A percentile compares a stretch with the other conserved stretches of the same genome.
Evolutionary conservation across 2,888 invertebrate genomes (phyloP).

Genomic region (Andrena minutula): DNA sequence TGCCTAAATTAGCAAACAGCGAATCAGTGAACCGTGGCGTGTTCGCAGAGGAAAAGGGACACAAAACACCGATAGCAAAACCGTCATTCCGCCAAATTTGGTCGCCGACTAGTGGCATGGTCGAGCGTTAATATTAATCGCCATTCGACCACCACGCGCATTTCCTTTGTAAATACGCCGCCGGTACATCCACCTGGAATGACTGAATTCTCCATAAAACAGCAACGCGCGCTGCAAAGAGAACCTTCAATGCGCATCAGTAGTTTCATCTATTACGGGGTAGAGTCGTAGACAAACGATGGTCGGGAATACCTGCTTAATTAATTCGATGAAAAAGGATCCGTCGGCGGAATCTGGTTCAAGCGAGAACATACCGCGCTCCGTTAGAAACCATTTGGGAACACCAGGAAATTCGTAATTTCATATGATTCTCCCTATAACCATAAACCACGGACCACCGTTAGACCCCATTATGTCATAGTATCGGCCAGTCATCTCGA

Average conservation of each 20-base stretch:
- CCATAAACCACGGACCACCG: constrained; percentile 37
- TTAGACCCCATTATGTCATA: constrained; percentile 9
- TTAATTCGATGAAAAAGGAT: constrained; percentile 19
- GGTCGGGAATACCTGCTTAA: constrained; percentile 12
- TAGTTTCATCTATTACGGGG: constrained; percentile 50
- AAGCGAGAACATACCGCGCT: constrained; percentile 10
- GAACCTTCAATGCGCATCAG: constrained; percentile 39
- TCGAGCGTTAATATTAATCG: constrained; percentile 75
- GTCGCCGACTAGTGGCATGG: constrained; percentile 55
- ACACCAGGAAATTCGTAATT: not conserved
- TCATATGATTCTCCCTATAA: not conserved
- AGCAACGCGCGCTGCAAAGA: constrained; percentile 8
- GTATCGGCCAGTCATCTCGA: constrained; percentile 26
- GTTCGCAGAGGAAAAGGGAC: not conserved
- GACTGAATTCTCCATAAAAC: constrained; percentile 62
- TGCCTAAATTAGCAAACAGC: constrained; percentile 42
- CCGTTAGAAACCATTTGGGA: not conserved
- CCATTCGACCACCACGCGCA: constrained; percentile 64
- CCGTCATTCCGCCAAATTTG: constrained; percentile 47
- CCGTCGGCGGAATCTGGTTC: not conserved
- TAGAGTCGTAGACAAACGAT: constrained; percentile 46
- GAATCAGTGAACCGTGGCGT: constrained; percentile 24
- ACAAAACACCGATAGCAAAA: constrained; percentile 9
- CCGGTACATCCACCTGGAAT: constrained; percentile 50
- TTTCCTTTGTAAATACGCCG: constrained; percentile 70